Base-by-base conservation (phyloP, 1,140 invertebrate species). In the Tigriopus japonicus region DNA sequence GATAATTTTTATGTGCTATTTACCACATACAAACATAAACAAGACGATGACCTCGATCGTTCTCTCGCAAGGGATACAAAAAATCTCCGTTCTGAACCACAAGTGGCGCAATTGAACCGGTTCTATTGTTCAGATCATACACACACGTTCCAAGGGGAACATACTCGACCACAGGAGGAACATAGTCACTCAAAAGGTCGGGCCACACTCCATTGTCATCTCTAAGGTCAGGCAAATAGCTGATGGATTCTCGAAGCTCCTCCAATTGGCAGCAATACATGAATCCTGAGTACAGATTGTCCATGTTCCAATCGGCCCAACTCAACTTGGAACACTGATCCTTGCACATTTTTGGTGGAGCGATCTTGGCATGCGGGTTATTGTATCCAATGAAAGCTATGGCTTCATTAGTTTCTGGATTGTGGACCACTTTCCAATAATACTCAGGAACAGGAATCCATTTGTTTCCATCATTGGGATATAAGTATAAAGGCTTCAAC, bases 201-300 rank as follows among this genome's bases (percentile, higher is more conserved):
- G 28, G 28, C 28, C 28, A 35, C 3, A 35, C 28, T 35, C 28
- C 28, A 35, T 35, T 35, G 28, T 3, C 28, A 9, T 35, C 28
- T 35, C 28, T 35, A 9, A 64, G 40, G 43, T 63, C 64, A 0
- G 64, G 64, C 1, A 62, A 41, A 51, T 59, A 60, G 19, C 62
- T 59, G 6, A 64, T 56, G 12, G 62, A 43, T 13, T 49, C n/a
- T 6, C 62, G 43, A 17, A 62, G 51, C 21, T 61, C 62, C 1
- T 62, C 42, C 15, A 64, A 62, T 28, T 56, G 23, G 42, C 64
- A 64, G 43, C 64, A 64, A 56, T 64, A 64, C 19, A 62, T 64
- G 45, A 17, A 64, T 23, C 64, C 64, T 35, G 60, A 42, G 28
- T 14, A 62, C 42, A 64, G 41, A 52, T 62, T 55, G 15, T 14